These are phyloP conservation scores for Sceliomorpha sp. DNA, from an alignment of 2,888 invertebrate genomes.

Conservation along the genomic window DNA sequence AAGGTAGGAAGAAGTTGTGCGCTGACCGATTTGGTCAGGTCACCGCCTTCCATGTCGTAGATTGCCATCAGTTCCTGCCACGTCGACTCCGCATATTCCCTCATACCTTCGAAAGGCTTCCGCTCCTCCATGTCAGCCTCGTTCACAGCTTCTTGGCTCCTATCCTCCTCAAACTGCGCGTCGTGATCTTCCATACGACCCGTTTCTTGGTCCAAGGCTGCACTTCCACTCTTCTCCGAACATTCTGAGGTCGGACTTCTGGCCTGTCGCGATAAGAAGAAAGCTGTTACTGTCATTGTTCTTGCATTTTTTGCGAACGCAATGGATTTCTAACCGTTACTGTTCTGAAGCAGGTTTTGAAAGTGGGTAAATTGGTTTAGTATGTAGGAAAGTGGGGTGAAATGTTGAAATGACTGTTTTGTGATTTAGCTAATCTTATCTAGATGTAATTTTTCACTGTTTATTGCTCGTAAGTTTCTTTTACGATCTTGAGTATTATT, in stretches of 20 bases:
- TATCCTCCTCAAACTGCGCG: constrained; percentile 63
- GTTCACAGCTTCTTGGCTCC: constrained; percentile 66
- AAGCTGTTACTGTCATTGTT: too few relatives aligned
- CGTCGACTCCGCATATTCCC: constrained; percentile 82
- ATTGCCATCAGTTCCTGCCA: constrained; percentile 83
- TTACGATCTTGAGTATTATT: too few relatives aligned
- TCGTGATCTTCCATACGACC: constrained; percentile 69
- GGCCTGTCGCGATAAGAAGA: constrained; percentile 60
- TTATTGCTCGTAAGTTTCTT: too few relatives aligned
- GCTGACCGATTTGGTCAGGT: constrained; percentile 78
- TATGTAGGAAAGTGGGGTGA: too few relatives aligned
- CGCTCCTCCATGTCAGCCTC: constrained; percentile 67
- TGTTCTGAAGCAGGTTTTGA: too few relatives aligned
- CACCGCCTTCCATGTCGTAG: constrained; percentile 81
- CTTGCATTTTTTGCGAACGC: too few relatives aligned
- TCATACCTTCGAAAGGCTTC: constrained; percentile 78
- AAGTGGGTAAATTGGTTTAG: too few relatives aligned
- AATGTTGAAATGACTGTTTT: too few relatives aligned
- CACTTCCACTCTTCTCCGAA: constrained; percentile 74
- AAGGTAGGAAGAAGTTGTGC: constrained; percentile 79
- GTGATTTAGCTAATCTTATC: too few relatives aligned
- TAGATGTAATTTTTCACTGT: too few relatives aligned
- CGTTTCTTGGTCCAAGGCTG: constrained; percentile 64
- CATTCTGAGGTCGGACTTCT: constrained; percentile 77
- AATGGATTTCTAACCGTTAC: too few relatives aligned